Conservation (phyloP, 1,140 invertebrate genomes). For the Leptopilina clavipes region DNA sequence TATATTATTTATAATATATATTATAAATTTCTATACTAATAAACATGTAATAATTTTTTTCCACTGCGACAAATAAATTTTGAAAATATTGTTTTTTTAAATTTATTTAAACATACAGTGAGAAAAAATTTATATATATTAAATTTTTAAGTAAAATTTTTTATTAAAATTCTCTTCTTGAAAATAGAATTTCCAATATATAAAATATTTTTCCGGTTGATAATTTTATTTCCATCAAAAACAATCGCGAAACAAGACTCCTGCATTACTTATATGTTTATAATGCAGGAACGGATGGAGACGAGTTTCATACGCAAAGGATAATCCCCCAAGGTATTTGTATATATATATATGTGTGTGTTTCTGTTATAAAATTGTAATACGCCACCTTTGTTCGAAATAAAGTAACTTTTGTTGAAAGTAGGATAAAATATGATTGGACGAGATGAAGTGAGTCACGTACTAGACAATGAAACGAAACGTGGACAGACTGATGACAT, state of each 20-base stretch:
- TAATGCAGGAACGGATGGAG: conserved; percentile 34
- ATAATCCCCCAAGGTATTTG: conserved; percentile 47
- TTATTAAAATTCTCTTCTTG: background rate
- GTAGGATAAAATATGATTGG: conserved; percentile 29
- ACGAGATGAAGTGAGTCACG: conserved; percentile 27
- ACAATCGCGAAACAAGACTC: conserved; percentile 33
- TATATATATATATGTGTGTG: background rate
- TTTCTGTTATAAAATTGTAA: conserved; percentile 64
- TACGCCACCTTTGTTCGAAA: conserved; percentile 59
- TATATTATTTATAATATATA: too few species aligned
- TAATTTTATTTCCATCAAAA: background rate
- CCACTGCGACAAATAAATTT: too few species aligned
- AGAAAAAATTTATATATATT: too few species aligned
- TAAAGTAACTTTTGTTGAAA: conserved; percentile 23
- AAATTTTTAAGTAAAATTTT: background rate
- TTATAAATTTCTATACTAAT: too few species aligned
- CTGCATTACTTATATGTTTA: conserved; percentile 36
- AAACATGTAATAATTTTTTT: too few species aligned
- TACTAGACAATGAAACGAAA: conserved; percentile 23
- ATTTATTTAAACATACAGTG: too few species aligned
- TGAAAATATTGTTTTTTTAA: too few species aligned
- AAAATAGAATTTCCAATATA: background rate
- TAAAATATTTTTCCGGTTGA: background rate
- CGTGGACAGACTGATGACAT: background rate
- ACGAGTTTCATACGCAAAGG: conserved; percentile 49